A percentile compares a stretch with the other conserved stretches of the same genome.
Conservation (phyloP, 2,113 vertebrate species). For the Heteronetta atricapilla region DNA sequence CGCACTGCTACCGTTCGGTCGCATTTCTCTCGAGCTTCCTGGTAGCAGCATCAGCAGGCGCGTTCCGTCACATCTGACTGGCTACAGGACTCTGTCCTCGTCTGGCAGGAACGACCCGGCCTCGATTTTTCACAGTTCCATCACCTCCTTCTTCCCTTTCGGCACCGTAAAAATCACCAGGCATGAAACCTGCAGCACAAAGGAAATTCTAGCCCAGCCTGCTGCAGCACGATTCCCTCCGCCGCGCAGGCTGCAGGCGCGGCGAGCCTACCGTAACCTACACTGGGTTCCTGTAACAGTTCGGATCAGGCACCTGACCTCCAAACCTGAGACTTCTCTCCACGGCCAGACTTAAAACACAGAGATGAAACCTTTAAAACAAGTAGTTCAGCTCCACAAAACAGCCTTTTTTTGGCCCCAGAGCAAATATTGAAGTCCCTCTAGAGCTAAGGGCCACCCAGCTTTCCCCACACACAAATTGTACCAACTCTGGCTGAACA, state of each 20-base stretch:
- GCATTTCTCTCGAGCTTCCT: slow-evolving; percentile 48
- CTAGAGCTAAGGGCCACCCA: neutral
- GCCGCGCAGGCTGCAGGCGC: slow-evolving; percentile 24
- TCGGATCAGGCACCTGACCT: slow-evolving; percentile 14
- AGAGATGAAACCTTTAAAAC: slow-evolving; percentile 5
- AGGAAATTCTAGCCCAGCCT: slow-evolving; percentile 7
- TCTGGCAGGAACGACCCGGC: slow-evolving; percentile 33
- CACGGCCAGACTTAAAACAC: neutral
- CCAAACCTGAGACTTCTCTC: slow-evolving; percentile 34
- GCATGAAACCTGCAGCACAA: slow-evolving; percentile 56
- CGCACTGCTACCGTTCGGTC: slow-evolving; percentile 7
- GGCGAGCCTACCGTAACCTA: slow-evolving; percentile 53
- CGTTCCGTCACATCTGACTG: slow-evolving; percentile 22
- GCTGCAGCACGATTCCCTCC: slow-evolving; percentile 44
- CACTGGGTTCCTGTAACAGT: neutral
- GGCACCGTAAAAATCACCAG: slow-evolving; percentile 17
- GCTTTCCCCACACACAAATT: slow-evolving; percentile 8
- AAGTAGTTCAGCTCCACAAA: neutral
- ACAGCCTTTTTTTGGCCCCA: neutral
- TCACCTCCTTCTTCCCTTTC: slow-evolving; percentile 3
- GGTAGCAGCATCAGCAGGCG: slow-evolving; percentile 39
- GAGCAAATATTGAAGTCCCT: neutral
- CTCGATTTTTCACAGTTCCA: slow-evolving; percentile 17
- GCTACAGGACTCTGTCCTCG: slow-evolving; percentile 25
- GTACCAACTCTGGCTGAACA: neutral